Base-by-base conservation (phyloP, 2,888 invertebrate species). In the Amiota minor region DNA sequence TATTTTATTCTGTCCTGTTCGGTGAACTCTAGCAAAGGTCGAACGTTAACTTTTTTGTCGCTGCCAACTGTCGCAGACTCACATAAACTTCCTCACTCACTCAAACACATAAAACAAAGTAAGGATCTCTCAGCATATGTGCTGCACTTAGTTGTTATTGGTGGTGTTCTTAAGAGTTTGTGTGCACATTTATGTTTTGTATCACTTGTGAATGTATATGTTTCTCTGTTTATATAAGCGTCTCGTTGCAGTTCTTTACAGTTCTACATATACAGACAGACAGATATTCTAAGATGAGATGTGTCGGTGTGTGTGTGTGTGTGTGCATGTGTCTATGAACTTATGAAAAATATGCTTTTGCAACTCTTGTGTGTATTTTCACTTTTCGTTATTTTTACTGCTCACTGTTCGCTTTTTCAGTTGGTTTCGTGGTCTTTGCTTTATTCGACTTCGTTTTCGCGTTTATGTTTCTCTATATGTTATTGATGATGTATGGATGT, bases 271-370 rank as follows among this genome's bases (percentile, higher is more conserved):
- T 35, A 35, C 6, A 23, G 1, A 23, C 3, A 3, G 1, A 23
- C 3, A 23, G 23, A 23, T 23, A 35, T 35, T 35, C 6, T 35
- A 35, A 35, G 82, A 86, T 84, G 83, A 83, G 82, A 86, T 83
- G 86, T 77, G 76, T 83, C 20, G 20, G 75, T 69, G 18, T 70
- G 35, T 47, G 11, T 53, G 11, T 72, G n/a, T 70, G 72, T 73
- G 53, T 71, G 20, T 65, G 71, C 16, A 16, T 53, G 20, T 56
- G 49, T 35, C 35, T 55, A 14, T 20, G 76, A 82, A 84, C 80
- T 84, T 84, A 84, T 83, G 86, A 83, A 83, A 35, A 35, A 85
- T 85, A 83, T 85, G 86, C 77, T 83, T 74, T 74, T 81, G 82
- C 81, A 79, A 79, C 76, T 76, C 79, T 78, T 72, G 75, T 78